A percentile compares a stretch with the other conserved stretches of the same genome.
Evolutionary conservation across 2,888 invertebrate species (phyloP).

Genomic region (Yponomeuta malinellus): DNA sequence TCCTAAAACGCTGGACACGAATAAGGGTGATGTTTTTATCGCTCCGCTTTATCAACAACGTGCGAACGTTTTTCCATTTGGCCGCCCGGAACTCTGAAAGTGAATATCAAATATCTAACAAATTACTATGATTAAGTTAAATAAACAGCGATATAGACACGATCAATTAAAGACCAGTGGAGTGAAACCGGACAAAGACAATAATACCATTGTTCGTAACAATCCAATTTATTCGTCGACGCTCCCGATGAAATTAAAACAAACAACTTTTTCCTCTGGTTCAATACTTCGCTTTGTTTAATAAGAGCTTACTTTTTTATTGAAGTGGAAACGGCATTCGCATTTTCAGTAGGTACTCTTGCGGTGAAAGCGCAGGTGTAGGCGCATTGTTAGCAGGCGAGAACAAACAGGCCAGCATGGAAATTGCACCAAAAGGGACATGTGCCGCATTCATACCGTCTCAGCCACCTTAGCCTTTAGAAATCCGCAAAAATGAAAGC

Average conservation of each 20-base stretch:
- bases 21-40: not conserved
- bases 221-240: not conserved
- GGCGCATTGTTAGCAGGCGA: constrained; percentile 1
- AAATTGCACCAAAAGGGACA: not conserved
- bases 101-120: not conserved
- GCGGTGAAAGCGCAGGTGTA: not conserved
- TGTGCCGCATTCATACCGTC: not conserved
- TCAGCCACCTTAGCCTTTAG: not conserved
- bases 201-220: not conserved
- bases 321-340: not conserved
- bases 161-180: not conserved
- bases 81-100: not conserved
- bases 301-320: not conserved
- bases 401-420: not conserved
- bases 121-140: not conserved
- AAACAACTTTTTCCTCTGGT: not conserved
- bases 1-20: not conserved
- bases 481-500: not conserved
- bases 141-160: not conserved
- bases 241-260: not conserved
- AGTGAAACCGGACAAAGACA: not conserved
- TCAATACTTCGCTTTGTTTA: not conserved
- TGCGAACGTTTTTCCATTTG: not conserved
- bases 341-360: not conserved
- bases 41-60: not conserved